Base-by-base conservation (phyloP, 2,888 invertebrate genomes). In the Dinocampus coccinellae region DNA sequence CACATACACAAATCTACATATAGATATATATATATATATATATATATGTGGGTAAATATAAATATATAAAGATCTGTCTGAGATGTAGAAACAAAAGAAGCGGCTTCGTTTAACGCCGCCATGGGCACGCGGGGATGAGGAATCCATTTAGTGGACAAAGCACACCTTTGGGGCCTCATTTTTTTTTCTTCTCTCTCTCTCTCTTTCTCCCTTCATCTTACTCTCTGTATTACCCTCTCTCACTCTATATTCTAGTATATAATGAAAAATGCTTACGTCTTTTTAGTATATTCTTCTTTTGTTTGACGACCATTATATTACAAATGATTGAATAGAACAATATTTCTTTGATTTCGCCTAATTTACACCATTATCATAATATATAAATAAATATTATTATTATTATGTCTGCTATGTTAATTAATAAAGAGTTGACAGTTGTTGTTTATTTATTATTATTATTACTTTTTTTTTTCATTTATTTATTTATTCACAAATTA, bases 121-220 rank as follows among this genome's bases (percentile, higher is more conserved):
- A 61, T 57, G 20, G 47, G 47, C 47, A 47, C 52, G 57, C 63
- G 42, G 61, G 62, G 57, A 57, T 66, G 65, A 47, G 57, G 36
- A 72, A 77, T 73, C 78, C 77, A 79, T 81, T 80, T 78, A 78
- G 66, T 74, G 72, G 71, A 78, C 79, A 78, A 79, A 76, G 75
- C 76, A 69, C 16, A 9, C 53, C 57, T 62, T 66, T 68, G 63
- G 42, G 39, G 64, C 68, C 66, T 57, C 63, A 36, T 61, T 22
- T 66, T 62, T 1, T 7, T 60, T n/a, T 20, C 26, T 42, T 60
- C 22, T 20, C 26, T 42, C 55, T 10, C 36, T 36, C 36, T 36
- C 36, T 36, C 36, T 9, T 1, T 36, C 36, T 36, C 36, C n/a
- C n/a, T n/a, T n/a, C n/a, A n/a, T 60, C 22, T 20, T 20, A 33